phyloP scores from a whole-genome alignment of 1,140 invertebrate genomes.

The Camponotus vicinus region DNA sequence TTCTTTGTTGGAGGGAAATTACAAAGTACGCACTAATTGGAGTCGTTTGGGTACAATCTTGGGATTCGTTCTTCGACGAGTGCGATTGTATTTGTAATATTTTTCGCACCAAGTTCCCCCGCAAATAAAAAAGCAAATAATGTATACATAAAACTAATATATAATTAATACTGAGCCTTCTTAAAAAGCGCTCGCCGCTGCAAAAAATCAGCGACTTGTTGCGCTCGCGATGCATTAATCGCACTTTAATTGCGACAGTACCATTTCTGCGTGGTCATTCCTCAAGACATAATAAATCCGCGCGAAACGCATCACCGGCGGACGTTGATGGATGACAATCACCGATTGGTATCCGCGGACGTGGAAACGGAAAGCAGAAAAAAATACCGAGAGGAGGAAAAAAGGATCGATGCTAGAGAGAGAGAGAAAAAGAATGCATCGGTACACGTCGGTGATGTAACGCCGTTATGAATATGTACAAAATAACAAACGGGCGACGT shows the following conservation, averaged over 20 bases:
- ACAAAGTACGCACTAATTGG: neutral
- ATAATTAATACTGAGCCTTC: conserved; percentile 1
- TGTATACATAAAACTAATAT: no score
- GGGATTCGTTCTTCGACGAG: neutral
- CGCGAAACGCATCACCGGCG: conserved; percentile 45
- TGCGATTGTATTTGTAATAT: neutral
- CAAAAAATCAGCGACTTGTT: conserved; percentile 18
- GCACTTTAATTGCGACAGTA: conserved; percentile 29
- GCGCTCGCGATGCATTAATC: conserved; percentile 35
- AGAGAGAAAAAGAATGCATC: conserved; percentile 68
- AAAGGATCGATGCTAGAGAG: conserved; percentile 53
- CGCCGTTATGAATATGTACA: conserved; percentile 82
- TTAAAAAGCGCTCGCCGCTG: neutral
- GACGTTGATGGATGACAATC: conserved; percentile 73
- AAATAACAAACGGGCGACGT: conserved; percentile 78
- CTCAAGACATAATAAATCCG: conserved; percentile 41
- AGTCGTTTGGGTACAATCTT: neutral
- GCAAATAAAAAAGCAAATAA: neutral
- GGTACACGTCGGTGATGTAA: conserved; percentile 79
- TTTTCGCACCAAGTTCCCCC: no score
- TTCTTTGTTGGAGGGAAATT: conserved; percentile 20
- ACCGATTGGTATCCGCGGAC: conserved; percentile 68
- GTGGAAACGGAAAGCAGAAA: conserved; percentile 67
- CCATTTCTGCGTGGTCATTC: conserved; percentile 45
- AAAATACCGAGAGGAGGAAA: conserved; percentile 59